These are phyloP conservation scores for Neolamprologus kungweensis DNA, from an alignment of 2,113 vertebrate genomes.

Conservation along the genomic window DNA sequence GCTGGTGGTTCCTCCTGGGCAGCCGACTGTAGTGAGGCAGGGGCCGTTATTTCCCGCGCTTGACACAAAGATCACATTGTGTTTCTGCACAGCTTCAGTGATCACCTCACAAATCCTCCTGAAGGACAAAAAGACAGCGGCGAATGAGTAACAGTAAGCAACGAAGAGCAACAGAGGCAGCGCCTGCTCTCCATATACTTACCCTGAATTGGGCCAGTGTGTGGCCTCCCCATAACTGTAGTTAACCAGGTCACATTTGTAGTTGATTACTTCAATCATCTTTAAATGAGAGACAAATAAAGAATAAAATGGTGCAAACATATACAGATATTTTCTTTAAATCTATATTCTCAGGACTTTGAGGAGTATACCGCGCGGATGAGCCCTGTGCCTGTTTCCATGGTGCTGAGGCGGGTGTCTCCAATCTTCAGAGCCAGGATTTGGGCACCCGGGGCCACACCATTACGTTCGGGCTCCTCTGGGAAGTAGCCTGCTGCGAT, in stretches of 20 bases:
- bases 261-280: slow-evolving; percentile 98
- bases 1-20: slow-evolving; percentile 92
- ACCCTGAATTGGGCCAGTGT: slow-evolving; percentile 99
- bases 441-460: slow-evolving; percentile 91
- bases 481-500: slow-evolving; percentile 96
- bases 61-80: slow-evolving; percentile 94
- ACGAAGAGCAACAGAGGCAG: neutral
- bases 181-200: slow-evolving; percentile 24
- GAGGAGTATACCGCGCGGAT: slow-evolving; percentile 85
- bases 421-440: slow-evolving; percentile 96
- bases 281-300: slow-evolving; percentile 45
- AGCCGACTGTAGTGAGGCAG: slow-evolving; percentile 95
- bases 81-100: slow-evolving; percentile 95
- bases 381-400: slow-evolving; percentile 98
- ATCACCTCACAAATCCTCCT: slow-evolving; percentile 98
- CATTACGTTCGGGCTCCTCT: slow-evolving; percentile 91
- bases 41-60: slow-evolving; percentile 98
- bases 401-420: slow-evolving; percentile 92
- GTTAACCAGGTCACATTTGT: slow-evolving; percentile 98
- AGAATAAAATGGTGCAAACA: neutral
- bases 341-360: neutral
- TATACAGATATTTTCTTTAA: neutral
- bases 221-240: slow-evolving; percentile 98
- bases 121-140: neutral
- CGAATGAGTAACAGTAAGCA: neutral